phyloP scores from a whole-genome alignment of 1,140 invertebrate genomes.

The Euwallacea similis region DNA sequence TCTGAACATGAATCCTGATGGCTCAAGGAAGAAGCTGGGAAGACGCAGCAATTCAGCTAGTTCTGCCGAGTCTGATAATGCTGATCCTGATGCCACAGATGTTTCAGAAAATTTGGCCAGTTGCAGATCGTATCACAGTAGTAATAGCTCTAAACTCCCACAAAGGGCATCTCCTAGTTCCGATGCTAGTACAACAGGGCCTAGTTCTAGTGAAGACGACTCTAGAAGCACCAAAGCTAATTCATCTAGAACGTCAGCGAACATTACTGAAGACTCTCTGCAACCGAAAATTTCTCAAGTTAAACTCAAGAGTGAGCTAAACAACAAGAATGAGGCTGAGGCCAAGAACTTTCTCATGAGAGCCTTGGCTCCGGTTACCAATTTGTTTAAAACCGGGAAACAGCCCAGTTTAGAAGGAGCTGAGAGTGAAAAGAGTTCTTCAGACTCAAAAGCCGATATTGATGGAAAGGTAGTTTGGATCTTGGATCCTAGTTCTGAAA shows the following conservation, averaged over 20 bases:
- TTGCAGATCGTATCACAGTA: slow-evolving; percentile 46
- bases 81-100: slow-evolving; percentile 50
- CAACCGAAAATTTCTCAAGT: slow-evolving; percentile 58
- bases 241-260: slow-evolving; percentile 56
- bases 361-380: slow-evolving; percentile 68
- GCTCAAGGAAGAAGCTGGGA: slow-evolving; percentile 49
- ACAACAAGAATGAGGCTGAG: slow-evolving; percentile 60
- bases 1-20: slow-evolving; percentile 67
- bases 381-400: slow-evolving; percentile 63
- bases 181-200: slow-evolving; percentile 52
- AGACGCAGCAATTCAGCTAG: slow-evolving; percentile 59
- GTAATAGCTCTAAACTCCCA: slow-evolving; percentile 41
- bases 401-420: slow-evolving; percentile 8
- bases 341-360: slow-evolving; percentile 72
- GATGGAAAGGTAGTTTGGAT: slow-evolving; percentile 44
- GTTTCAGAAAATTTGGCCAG: slow-evolving; percentile 48
- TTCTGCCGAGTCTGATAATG: slow-evolving; percentile 58
- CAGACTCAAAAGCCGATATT: background rate
- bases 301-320: slow-evolving; percentile 48
- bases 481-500: slow-evolving; percentile 37
- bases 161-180: slow-evolving; percentile 54
- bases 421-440: background rate
- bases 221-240: slow-evolving; percentile 52
- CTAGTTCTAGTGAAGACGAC: slow-evolving; percentile 59
- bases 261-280: slow-evolving; percentile 47